Percentiles rank a stretch among this genome's conserved stretches.
phyloP scores from a whole-genome alignment of 1,140 invertebrate genomes.

The Hirudo medicinalis region DNA sequence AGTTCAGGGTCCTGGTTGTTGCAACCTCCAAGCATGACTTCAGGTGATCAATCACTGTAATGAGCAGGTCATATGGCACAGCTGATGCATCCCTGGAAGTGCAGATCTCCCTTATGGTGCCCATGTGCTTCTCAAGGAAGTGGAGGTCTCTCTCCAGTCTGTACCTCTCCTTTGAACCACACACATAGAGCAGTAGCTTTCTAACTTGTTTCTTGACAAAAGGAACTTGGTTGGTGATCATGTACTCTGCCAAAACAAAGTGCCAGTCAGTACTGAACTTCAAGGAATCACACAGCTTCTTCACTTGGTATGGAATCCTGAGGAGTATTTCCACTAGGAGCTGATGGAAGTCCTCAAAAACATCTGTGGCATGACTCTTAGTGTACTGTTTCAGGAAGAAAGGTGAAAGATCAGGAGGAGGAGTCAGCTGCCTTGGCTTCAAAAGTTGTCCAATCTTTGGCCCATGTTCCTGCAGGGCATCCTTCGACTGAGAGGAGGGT shows the following conservation, averaged over 20 bases:
- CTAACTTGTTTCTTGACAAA: conserved; percentile 47
- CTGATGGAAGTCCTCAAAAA: conserved; percentile 83
- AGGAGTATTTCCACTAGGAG: conserved; percentile 86
- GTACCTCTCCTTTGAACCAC: conserved; percentile 89
- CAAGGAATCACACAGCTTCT: conserved; percentile 43
- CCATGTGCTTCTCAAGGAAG: conserved; percentile 47
- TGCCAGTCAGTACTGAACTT: not conserved
- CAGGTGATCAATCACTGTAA: conserved; percentile 82
- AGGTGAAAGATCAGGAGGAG: conserved; percentile 64
- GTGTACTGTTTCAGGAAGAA: conserved; percentile 87
- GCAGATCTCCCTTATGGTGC: conserved; percentile 40
- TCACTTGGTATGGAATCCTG: conserved; percentile 77
- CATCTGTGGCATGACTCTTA: conserved; percentile 73
- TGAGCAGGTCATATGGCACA: conserved; percentile 73
- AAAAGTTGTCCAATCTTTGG: conserved; percentile 47
- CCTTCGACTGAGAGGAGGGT: not conserved
- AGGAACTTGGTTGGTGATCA: conserved; percentile 63
- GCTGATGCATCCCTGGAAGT: conserved; percentile 25
- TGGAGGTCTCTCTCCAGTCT: conserved; percentile 81
- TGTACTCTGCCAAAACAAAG: conserved; percentile 69
- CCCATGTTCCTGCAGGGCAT: not conserved
- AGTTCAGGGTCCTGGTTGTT: conserved; percentile 74
- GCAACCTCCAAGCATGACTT: conserved; percentile 87
- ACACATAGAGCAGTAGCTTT: conserved; percentile 75
- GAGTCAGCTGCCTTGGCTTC: conserved; percentile 62